Conservation (phyloP, 1,140 invertebrate species). For the Hycleus cichorii region DNA sequence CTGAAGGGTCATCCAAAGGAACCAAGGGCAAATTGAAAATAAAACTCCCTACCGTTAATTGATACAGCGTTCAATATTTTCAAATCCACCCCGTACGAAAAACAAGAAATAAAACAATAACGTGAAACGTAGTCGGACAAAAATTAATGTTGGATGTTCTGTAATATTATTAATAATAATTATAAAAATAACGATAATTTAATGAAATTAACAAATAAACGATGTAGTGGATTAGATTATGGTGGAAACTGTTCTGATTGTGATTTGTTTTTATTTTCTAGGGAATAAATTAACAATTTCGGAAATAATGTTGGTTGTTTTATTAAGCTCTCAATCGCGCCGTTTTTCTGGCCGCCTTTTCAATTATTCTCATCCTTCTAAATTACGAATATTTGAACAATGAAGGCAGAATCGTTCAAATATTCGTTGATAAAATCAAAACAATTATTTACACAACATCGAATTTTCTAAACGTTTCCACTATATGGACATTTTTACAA, state of each 20-base stretch:
- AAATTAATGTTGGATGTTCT: conserved; percentile 17
- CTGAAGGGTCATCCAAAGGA: too few species aligned
- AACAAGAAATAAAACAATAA: background rate
- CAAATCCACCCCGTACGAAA: background rate
- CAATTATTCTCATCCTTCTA: background rate
- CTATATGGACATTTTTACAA: too few species aligned
- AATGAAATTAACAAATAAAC: too few species aligned
- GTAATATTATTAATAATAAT: conserved; percentile 5
- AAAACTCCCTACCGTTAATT: too few species aligned
- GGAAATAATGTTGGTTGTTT: background rate
- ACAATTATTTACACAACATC: too few species aligned
- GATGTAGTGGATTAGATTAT: too few species aligned
- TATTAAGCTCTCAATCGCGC: background rate
- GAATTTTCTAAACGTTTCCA: too few species aligned
- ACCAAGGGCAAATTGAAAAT: too few species aligned
- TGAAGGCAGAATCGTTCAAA: conserved; percentile 11
- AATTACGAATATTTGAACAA: conserved; percentile 8
- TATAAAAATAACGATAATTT: background rate
- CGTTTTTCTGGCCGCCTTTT: background rate
- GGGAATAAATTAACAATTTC: conserved; percentile 16
- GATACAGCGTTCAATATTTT: conserved; percentile 4
- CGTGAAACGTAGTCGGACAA: conserved; percentile 1
- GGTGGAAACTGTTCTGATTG: conserved; percentile 9
- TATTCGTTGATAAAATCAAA: background rate
- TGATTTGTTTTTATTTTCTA: conserved; percentile 7